Evolutionary conservation across 2,888 invertebrate genomes (phyloP).

Genomic region (Rhamnusium bicolor): DNA sequence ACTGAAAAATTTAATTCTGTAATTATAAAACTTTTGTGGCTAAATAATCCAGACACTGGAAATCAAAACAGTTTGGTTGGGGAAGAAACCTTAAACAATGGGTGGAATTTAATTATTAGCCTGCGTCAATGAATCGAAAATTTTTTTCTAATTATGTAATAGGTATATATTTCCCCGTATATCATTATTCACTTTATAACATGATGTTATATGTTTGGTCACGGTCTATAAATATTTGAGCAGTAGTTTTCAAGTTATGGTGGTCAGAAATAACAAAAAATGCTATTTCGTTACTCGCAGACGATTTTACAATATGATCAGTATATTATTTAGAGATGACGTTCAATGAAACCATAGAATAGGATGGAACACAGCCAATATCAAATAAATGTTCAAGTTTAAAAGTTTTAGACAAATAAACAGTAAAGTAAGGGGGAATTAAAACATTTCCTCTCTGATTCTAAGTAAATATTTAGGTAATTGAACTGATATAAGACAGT

Average conservation of each 20-base stretch:
- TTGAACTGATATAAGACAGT: not conserved
- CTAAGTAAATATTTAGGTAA: not conserved
- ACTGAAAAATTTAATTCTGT: not conserved
- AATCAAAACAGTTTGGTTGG: not conserved
- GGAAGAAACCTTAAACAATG: not conserved
- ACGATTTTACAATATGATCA: not conserved
- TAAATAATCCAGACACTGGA: not conserved
- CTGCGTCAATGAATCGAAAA: not conserved
- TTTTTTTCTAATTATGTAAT: not conserved
- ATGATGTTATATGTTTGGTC: not conserved
- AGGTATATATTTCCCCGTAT: not conserved
- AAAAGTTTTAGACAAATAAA: not conserved
- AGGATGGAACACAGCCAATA: not conserved
- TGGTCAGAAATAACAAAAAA: not conserved
- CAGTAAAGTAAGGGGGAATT: not conserved
- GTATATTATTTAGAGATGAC: not conserved
- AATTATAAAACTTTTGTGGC: not conserved
- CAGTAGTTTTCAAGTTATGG: not conserved
- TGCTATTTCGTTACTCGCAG: too few species aligned
- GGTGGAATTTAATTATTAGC: not conserved
- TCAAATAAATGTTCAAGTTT: not conserved
- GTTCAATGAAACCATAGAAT: not conserved
- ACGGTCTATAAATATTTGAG: not conserved
- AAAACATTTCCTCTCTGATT: not conserved
- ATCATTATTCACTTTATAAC: not conserved